Conservation (phyloP, 2,113 vertebrate species). For the Vicugna pacos region DNA sequence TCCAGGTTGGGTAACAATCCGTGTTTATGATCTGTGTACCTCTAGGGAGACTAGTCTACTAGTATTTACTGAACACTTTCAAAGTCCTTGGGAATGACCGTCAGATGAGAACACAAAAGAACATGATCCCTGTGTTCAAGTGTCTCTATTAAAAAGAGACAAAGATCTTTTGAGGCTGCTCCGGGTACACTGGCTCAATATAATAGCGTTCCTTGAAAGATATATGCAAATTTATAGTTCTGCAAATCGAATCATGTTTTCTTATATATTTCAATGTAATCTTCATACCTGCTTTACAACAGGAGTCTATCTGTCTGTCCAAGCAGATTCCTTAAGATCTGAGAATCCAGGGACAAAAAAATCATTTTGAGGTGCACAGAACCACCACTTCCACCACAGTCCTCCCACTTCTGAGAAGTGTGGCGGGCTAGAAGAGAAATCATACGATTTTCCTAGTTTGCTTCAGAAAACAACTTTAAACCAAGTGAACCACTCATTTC, state of each 20-base stretch:
- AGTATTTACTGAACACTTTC: conserved; percentile 23
- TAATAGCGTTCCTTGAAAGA: background rate
- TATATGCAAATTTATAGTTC: background rate
- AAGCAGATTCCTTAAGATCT: background rate
- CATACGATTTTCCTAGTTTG: background rate
- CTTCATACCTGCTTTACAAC: background rate
- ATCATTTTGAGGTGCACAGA: background rate
- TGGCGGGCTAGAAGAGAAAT: conserved; percentile 16
- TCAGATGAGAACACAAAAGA: background rate
- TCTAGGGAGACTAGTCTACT: background rate
- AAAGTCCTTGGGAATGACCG: background rate
- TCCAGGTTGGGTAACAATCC: background rate
- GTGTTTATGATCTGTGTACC: background rate
- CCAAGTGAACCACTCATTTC: background rate
- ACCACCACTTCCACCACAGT: background rate
- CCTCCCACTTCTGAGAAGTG: background rate
- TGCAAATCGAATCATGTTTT: background rate
- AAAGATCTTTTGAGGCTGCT: background rate
- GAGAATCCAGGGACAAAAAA: background rate
- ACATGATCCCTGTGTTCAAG: background rate
- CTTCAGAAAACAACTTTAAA: background rate
- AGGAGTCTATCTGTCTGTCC: background rate
- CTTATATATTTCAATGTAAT: background rate
- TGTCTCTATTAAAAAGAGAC: background rate
- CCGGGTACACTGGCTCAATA: background rate